Base-by-base conservation (phyloP, 2,113 vertebrate species). In the Hassar affinis region DNA sequence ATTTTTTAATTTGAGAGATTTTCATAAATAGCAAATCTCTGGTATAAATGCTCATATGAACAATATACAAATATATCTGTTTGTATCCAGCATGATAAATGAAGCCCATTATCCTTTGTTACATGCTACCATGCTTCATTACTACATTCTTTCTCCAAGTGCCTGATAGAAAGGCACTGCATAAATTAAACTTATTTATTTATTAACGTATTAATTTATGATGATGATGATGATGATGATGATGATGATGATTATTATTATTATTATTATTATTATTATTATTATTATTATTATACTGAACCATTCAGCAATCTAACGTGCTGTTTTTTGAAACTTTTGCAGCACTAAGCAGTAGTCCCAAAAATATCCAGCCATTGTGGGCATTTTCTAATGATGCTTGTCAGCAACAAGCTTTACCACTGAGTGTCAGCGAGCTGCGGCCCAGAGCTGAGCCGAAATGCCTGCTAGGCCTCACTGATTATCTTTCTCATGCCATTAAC, bases 361-460 rank as follows among this genome's bases (percentile, higher is more conserved):
- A 78, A 84, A 84, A 83, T 78, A 78, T 56, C 68, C 68, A 52
- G n/a, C 42, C 56, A 38, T 57, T 51, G 45, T 59, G 42, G 35
- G 64, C 54, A 69, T 45, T 84, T 79, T 61, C n/a, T 71, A 84
- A 84, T 84, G 64, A 84, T 78, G 76, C 76, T 84, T 79, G 22
- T 84, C 76, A 71, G 76, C 64, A 51, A n/a, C 64, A 35, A 72
- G 38, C 64, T 11, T 49, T 38, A 78, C 62, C 38, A 69, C 75
- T 35, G 51, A 78, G 52, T 35, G 22, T 45, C 27, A 54, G 6
- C 20, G n/a, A 78, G 38, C 75, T 49, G 76, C 54, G 68, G 76
- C 76, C 76, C 66, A 33, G 77, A 79, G 59, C 52, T 33, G 30
- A 71, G 69, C 76, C 64, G 49, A 27, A 69, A 71, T 56, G 35